These are phyloP conservation scores for Neodiprion virginianus DNA, from an alignment of 1,140 invertebrate species.

Conservation along the genomic window DNA sequence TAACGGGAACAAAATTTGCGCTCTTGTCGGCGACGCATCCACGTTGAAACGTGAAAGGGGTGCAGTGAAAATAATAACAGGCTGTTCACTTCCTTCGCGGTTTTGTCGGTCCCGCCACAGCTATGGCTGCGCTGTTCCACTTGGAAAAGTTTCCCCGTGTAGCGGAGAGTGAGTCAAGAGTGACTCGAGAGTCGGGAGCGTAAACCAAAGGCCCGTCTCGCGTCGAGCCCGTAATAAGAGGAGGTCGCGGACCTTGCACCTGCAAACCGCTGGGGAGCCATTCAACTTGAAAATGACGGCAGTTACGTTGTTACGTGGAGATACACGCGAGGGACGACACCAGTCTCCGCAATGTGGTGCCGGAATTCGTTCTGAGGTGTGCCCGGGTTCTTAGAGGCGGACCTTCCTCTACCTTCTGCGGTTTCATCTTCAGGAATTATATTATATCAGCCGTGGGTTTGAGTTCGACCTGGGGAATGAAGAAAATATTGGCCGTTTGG, in stretches of 20 bases:
- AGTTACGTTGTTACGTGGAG: constrained; percentile 4
- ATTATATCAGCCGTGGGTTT: not conserved
- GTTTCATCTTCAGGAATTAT: not conserved
- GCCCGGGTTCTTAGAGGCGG: not conserved
- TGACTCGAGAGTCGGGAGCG: not conserved
- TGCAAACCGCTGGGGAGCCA: not conserved
- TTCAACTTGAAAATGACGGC: constrained; percentile 9
- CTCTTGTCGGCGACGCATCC: constrained; percentile 33
- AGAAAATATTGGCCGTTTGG: not conserved
- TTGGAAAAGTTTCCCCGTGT: not conserved
- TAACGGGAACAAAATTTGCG: constrained; percentile 21
- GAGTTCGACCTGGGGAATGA: not conserved
- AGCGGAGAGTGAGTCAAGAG: not conserved
- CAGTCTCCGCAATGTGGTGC: not conserved
- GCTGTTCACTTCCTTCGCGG: constrained; percentile 10
- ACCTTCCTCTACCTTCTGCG: not conserved
- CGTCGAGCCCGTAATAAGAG: not conserved
- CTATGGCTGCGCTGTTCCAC: not conserved
- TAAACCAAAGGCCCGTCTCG: not conserved
- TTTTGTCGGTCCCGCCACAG: not conserved
- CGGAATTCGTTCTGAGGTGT: not conserved
- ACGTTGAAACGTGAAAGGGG: constrained; percentile 39
- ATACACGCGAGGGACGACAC: not conserved
- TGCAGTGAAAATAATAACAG: constrained; percentile 31
- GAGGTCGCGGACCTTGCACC: constrained; percentile 11